Evolutionary conservation across 1,140 invertebrate species (phyloP), one percentile per base, ranked within the genome.

Genomic region (Zaprionus nigranus): DNA sequence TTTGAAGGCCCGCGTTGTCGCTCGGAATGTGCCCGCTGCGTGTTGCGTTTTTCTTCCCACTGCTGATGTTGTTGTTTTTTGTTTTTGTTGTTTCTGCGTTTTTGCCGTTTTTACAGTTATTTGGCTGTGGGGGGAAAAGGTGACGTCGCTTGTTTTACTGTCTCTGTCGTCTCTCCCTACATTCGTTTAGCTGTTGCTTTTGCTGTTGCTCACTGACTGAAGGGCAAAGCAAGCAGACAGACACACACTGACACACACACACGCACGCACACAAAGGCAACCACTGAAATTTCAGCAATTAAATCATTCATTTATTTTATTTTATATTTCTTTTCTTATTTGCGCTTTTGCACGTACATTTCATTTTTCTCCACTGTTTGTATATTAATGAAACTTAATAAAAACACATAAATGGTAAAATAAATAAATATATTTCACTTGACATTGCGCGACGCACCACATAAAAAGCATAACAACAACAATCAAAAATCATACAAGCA

Each of bases 251-350:
- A 30, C 40, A 62, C 15, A 61, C 46, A 65, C 24, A 40, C 28
- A 68, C 30, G 15, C 30, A 51, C 46, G 17, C 40, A 51, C 13
- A 43, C 26, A 40, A 22, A 22, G 30, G 43, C 57, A 61, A 53
- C 51, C 60, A 59, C 73, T 73, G 61, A 79, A 64, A 79, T 67
- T 73, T 77, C 22, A 77, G 63, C 64, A 77, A 77, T 73, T 77
- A 64, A 68, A 77, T 68, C 76, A 78, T 68, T 68, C 61, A 64
- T 49, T 51, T 51, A 61, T 34, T 59, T 30, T 12, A 54, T 56
- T 62, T n/a, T 40, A 15, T n/a, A n/a, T 40, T n/a, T 40, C 5
- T 46, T 46, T 46, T 43, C n/a, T 17, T 46, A 46, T 46, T 70
- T 62, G 53, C 66, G 9, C 34, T 43, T 70, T 63, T 70, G 40